Evolutionary conservation across 2,113 vertebrate genomes (phyloP), one percentile per base, ranked within the genome.

Genomic region (Toxostoma redivivum): DNA sequence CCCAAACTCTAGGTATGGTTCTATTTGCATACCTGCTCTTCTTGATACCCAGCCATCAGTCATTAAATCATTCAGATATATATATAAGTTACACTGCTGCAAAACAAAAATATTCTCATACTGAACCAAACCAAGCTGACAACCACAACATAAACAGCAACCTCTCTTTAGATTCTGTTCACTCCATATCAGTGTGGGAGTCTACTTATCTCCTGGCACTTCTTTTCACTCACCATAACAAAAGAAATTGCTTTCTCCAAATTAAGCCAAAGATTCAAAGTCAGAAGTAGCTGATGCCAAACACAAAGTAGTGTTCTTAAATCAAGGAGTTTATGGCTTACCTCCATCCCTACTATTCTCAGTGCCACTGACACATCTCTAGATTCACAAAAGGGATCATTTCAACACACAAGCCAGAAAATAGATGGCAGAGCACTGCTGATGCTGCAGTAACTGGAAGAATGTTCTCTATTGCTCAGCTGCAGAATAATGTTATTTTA

Each of bases 401-500:
- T 90, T 84, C 77, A 87, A 87, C 51, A 80, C 50, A 72, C 40
- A 40, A 10, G n/a, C 70, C 91, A 69, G 81, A 79, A 81, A 95
- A 96, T 57, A 92, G 42, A 91, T 62, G 50, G 77, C 42, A 80
- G 70, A 85, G 77, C 67, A 69, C 23, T 86, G 88, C 84, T 96
- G 91, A 83, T 86, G 42, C 47, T 83, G 89, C 88, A 94, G 44
- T 70, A 92, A 87, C 48, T 66, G 54, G 33, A 74, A 72, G 65
- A 86, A 51, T 37, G 31, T 77, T 90, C 87, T 53, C 50, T 74
- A 58, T 57, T 77, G 35, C 77, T 90, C 92, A 94, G 81, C 86
- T 78, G 79, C 47, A 72, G 84, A 64, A 66, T 30, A 91, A 91
- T 40, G 48, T 81, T 95, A 87, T 91, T 96, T 91, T 95, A 89